phyloP scores from a whole-genome alignment of 2,797 vertebrate species.

The Eulemur coronatus region DNA sequence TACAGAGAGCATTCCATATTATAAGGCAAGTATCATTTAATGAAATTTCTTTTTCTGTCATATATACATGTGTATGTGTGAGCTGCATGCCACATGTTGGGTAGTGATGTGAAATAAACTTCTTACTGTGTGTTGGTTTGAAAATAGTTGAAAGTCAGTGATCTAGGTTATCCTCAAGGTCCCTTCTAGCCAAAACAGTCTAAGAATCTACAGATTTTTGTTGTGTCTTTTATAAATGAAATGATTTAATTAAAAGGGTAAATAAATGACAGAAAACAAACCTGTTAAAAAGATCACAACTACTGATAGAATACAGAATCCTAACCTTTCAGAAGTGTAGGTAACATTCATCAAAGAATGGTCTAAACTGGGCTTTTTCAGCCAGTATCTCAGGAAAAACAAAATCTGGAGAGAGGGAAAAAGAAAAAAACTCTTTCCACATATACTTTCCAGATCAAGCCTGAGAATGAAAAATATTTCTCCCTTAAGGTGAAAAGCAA shows the following conservation, averaged over 20 bases:
- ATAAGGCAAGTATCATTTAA: neutral
- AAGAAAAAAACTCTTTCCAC: neutral
- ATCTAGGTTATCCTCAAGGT: neutral
- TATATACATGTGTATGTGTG: neutral
- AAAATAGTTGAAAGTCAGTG: neutral
- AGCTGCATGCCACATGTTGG: neutral
- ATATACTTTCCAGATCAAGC: conserved; percentile 70
- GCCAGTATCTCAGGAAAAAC: neutral
- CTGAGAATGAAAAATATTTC: conserved; percentile 53
- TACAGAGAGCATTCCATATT: neutral
- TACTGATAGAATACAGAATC: neutral
- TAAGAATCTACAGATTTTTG: neutral
- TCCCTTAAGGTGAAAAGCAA: conserved; percentile 74
- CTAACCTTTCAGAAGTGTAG: neutral
- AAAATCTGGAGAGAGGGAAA: neutral
- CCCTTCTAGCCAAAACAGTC: neutral
- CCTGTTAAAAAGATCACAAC: neutral
- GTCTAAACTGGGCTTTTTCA: neutral
- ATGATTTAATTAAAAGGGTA: neutral
- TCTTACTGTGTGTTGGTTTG: neutral
- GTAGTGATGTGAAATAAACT: neutral
- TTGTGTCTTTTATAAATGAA: conserved; percentile 18
- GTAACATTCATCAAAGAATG: neutral
- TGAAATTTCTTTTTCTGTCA: neutral
- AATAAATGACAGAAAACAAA: conserved; percentile 24